Evolutionary conservation across 2,113 vertebrate genomes (phyloP).

Genomic region (Neomonachus schauinslandi): DNA sequence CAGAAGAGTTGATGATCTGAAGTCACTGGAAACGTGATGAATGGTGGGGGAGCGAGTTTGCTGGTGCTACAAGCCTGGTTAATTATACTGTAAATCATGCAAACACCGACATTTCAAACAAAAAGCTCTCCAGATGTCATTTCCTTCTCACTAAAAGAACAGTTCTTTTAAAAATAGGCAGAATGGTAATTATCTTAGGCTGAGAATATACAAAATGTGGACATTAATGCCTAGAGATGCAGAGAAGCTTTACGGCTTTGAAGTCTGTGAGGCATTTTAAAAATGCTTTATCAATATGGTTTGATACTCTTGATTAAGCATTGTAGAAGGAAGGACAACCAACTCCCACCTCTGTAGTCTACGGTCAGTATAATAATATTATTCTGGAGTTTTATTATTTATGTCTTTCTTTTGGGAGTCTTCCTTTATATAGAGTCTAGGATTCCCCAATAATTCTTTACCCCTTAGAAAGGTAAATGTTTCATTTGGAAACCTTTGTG

Average conservation of each 20-base stretch:
- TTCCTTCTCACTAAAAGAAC: constrained; percentile 75
- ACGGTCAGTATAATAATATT: not conserved
- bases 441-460: not conserved
- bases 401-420: constrained; percentile 9
- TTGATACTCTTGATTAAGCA: constrained; percentile 51
- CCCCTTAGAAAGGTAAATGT: not conserved
- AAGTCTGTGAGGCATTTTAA: not conserved
- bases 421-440: not conserved
- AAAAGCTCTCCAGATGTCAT: constrained; percentile 79
- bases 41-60: constrained; percentile 79
- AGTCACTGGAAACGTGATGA: constrained; percentile 83
- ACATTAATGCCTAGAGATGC: constrained; percentile 79
- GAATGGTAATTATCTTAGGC: constrained; percentile 73
- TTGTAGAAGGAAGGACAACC: not conserved
- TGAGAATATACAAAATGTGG: constrained; percentile 65
- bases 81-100: constrained; percentile 91
- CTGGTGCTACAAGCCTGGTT: constrained; percentile 71
- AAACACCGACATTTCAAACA: constrained; percentile 80
- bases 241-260: constrained; percentile 78
- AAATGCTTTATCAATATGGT: not conserved
- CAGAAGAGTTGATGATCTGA: constrained; percentile 56
- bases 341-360: not conserved
- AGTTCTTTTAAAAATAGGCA: constrained; percentile 75
- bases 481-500: constrained; percentile 54
- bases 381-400: constrained; percentile 41